Evolutionary conservation across 2,113 vertebrate genomes (phyloP).

Genomic region (Rhea pennata): DNA sequence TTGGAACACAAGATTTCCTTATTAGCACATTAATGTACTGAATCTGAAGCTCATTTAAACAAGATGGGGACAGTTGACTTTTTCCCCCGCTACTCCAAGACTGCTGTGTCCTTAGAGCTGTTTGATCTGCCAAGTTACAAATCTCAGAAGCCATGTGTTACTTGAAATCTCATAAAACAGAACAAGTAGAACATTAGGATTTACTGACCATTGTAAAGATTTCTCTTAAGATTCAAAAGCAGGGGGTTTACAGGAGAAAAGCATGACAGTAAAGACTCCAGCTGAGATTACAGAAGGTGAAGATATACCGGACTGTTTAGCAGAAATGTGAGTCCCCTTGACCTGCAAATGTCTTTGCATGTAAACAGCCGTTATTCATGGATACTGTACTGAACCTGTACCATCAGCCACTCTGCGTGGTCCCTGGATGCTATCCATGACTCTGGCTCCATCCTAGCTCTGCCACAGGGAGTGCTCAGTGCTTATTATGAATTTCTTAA

Average conservation of each 20-base stretch:
- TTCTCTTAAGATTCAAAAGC: slow-evolving; percentile 27
- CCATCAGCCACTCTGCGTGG: neutral
- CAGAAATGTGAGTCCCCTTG: neutral
- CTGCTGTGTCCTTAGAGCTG: neutral
- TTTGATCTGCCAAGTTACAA: slow-evolving; percentile 2
- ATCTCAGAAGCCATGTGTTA: neutral
- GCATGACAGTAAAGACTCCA: neutral
- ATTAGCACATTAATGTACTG: slow-evolving; percentile 26
- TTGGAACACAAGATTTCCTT: slow-evolving; percentile 36
- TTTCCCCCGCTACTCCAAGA: neutral
- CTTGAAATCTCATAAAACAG: slow-evolving; percentile 37
- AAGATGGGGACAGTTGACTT: neutral
- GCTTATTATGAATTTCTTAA: neutral
- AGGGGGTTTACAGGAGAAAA: neutral
- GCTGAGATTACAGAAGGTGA: neutral
- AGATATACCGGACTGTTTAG: neutral
- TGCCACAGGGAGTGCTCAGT: neutral
- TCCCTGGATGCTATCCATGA: neutral
- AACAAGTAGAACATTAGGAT: neutral
- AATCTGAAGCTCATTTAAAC: slow-evolving; percentile 39
- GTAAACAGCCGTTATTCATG: neutral
- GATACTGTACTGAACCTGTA: too few species aligned
- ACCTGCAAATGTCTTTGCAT: accelerated
- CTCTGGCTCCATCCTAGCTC: neutral
- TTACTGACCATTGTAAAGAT: slow-evolving; percentile 39